Evolutionary conservation across 2,797 vertebrate species (phyloP).

Genomic region (Otolemur crassicaudatus): DNA sequence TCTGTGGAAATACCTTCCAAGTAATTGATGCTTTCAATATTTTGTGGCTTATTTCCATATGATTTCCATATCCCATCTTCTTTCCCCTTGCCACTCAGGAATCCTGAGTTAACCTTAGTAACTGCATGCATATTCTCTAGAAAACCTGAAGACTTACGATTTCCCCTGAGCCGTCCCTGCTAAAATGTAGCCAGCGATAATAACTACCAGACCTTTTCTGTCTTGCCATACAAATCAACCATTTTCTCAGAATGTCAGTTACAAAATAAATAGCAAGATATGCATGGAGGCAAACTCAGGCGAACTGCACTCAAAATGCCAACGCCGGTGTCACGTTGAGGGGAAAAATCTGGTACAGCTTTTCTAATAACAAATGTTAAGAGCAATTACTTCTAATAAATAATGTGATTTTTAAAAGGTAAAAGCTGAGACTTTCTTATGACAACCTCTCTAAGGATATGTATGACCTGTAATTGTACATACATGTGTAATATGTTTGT

Average conservation of each 20-base stretch:
- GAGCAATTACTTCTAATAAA: not conserved
- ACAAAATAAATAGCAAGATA: conserved; percentile 31
- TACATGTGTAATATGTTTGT: not conserved
- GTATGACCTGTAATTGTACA: not conserved
- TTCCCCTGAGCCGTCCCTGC: not conserved
- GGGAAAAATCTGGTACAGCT: not conserved
- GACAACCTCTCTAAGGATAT: not conserved
- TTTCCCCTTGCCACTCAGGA: not conserved
- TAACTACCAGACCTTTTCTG: not conserved
- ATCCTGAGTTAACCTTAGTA: conserved; percentile 46
- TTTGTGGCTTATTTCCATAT: conserved; percentile 56
- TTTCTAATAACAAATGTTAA: conserved; percentile 7
- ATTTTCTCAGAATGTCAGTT: conserved; percentile 15
- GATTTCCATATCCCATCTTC: conserved; percentile 65
- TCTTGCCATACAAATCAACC: conserved; percentile 26
- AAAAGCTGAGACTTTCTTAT: not conserved
- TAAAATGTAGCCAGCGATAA: not conserved
- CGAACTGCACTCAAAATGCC: not conserved
- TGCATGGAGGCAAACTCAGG: not conserved
- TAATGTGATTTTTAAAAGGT: conserved; percentile 14
- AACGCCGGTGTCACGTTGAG: not conserved
- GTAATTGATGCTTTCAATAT: conserved; percentile 49
- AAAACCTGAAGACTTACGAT: not conserved
- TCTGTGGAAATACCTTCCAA: conserved; percentile 30
- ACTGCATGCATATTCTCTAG: not conserved